These are phyloP conservation scores for Sinocyclocheilus maitianheensis DNA, from an alignment of 2,113 vertebrate genomes.

Conservation along the genomic window DNA sequence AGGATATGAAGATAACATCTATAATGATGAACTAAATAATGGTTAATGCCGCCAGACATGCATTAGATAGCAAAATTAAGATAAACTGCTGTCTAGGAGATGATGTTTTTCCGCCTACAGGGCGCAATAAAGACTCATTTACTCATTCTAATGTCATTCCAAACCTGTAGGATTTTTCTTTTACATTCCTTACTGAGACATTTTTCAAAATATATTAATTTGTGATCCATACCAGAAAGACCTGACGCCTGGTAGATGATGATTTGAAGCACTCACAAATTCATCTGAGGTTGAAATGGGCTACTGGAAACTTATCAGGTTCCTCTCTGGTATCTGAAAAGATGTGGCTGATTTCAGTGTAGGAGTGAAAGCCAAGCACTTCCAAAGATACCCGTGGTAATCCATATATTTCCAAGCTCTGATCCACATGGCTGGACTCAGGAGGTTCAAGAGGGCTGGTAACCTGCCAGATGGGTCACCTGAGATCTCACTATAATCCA, in stretches of 20 bases:
- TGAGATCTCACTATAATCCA: conserved; percentile 8
- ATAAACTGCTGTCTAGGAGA: not conserved
- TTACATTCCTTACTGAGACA: not conserved
- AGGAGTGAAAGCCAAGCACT: not conserved
- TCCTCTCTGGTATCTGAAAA: conserved; percentile 7
- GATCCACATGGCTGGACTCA: not conserved
- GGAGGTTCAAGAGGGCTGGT: not conserved
- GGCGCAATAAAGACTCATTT: not conserved
- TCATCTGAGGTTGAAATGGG: not conserved
- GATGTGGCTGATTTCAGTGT: not conserved
- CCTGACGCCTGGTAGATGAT: not conserved
- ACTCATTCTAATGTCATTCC: not conserved
- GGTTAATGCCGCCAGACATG: not conserved
- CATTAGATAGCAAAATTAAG: not conserved
- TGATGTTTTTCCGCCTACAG: not conserved
- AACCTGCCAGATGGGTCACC: conserved; percentile 8
- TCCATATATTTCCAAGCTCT: conserved; percentile 5
- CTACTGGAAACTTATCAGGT: conserved; percentile 29
- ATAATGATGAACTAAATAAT: not conserved
- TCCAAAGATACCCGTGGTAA: conserved; percentile 24
- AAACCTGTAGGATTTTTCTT: not conserved
- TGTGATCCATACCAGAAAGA: not conserved
- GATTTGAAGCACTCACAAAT: not conserved
- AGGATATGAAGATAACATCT: conserved; percentile 8
- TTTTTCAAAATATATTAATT: too few relatives aligned